Percentiles rank a stretch among this genome's conserved stretches.
Evolutionary conservation across 2,797 vertebrate genomes (phyloP).

Genomic region (Atherinosoma microstoma): DNA sequence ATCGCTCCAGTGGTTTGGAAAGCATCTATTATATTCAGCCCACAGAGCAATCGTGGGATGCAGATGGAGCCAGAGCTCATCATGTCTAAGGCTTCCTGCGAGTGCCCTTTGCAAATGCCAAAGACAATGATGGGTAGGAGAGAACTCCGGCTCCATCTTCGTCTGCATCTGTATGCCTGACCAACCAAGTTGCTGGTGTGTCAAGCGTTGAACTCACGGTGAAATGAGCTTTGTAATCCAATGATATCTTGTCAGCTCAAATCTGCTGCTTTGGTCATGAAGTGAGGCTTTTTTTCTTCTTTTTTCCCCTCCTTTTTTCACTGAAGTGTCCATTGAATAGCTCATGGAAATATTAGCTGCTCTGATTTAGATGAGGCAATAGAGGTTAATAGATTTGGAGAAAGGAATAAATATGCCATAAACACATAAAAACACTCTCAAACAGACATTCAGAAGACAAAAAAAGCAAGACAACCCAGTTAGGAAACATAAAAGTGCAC

Average conservation of each 20-base stretch:
- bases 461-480: not conserved
- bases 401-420: constrained; percentile 11
- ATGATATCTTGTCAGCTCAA: constrained; percentile 77
- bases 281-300: constrained; percentile 33
- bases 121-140: constrained; percentile 61
- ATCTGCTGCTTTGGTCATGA: constrained; percentile 58
- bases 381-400: constrained; percentile 13
- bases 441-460: not conserved
- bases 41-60: constrained; percentile 75
- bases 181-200: constrained; percentile 60
- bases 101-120: constrained; percentile 83
- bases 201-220: constrained; percentile 69
- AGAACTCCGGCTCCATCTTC: constrained; percentile 51
- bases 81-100: constrained; percentile 64
- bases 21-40: constrained; percentile 77
- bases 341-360: constrained; percentile 27
- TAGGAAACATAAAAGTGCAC: not conserved
- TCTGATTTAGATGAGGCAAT: constrained; percentile 4
- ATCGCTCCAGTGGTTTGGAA: constrained; percentile 74
- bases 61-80: constrained; percentile 73
- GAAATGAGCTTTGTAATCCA: constrained; percentile 80
- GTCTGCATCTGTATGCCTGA: constrained; percentile 76
- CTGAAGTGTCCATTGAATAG: constrained; percentile 10
- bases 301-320: constrained; percentile 1
- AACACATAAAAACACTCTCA: not conserved